A percentile compares a stretch with the other conserved stretches of the same genome.
These are phyloP conservation scores for Psophia crepitans DNA, from an alignment of 2,113 vertebrate species.

Conservation along the genomic window DNA sequence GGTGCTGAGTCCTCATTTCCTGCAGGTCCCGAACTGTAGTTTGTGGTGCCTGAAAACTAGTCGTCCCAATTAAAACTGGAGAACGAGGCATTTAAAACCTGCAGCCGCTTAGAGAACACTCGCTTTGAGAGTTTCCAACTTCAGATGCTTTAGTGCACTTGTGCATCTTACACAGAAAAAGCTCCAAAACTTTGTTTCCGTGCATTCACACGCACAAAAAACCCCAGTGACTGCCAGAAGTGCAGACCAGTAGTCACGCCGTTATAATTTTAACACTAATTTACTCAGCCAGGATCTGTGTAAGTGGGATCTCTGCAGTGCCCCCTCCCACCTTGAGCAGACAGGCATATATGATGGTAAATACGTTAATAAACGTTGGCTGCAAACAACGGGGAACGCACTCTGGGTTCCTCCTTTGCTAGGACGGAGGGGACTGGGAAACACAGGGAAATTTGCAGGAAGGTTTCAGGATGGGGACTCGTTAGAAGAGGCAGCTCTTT, in stretches of 20 bases:
- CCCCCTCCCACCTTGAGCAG: background rate
- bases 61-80: background rate
- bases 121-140: background rate
- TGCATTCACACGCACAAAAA: background rate
- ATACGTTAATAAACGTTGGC: background rate
- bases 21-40: background rate
- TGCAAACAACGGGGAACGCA: background rate
- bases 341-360: background rate
- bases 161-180: fast-evolving
- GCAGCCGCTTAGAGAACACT: background rate
- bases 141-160: background rate
- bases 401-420: background rate
- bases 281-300: background rate
- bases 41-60: background rate
- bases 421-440: background rate
- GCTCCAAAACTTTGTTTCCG: background rate
- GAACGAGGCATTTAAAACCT: background rate
- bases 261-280: background rate
- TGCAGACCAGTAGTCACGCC: background rate
- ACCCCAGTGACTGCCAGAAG: background rate
- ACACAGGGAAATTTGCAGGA: background rate
- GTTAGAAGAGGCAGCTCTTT: background rate
- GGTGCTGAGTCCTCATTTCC: slow-evolving; percentile 46
- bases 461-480: background rate
- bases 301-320: background rate